Conservation (phyloP, 2,888 invertebrate species). For the Heliothis peltigera region DNA sequence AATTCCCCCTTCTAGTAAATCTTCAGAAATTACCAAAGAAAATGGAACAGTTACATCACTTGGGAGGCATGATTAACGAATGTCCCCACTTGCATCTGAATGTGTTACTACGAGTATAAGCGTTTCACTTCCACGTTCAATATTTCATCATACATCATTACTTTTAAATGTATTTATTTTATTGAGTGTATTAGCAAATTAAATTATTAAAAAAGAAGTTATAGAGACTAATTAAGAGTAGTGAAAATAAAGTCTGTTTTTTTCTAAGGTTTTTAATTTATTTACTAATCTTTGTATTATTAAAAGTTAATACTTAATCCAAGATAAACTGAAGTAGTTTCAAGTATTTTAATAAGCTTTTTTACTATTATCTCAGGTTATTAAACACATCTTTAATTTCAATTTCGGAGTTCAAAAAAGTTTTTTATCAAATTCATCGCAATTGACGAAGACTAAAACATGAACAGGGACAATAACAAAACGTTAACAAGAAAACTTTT, state of each 20-base stretch:
- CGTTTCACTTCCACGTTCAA: constrained; percentile 24
- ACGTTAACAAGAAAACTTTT: constrained; percentile 42
- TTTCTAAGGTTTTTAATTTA: too few relatives aligned
- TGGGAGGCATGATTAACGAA: constrained; percentile 45
- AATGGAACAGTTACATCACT: constrained; percentile 32
- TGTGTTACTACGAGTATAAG: constrained; percentile 16
- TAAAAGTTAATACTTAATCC: too few relatives aligned
- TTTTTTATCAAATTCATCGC: not conserved
- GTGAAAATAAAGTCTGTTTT: too few relatives aligned
- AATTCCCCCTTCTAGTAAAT: constrained; percentile 19
- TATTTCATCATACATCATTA: constrained; percentile 14
- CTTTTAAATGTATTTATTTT: constrained; percentile 42
- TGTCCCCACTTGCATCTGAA: constrained; percentile 5
- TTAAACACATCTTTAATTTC: not conserved
- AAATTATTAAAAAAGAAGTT: not conserved
- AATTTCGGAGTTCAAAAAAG: not conserved
- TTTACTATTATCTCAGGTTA: not conserved
- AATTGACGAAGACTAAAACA: constrained; percentile 4
- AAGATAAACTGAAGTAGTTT: too few relatives aligned
- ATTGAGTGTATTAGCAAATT: too few relatives aligned
- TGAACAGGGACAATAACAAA: constrained; percentile 10
- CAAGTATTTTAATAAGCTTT: too few relatives aligned
- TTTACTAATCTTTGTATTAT: too few relatives aligned
- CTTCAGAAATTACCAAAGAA: constrained; percentile 15
- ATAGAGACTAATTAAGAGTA: not conserved